Evolutionary conservation across 2,888 invertebrate genomes (phyloP).

Genomic region (Pheosia gnoma): DNA sequence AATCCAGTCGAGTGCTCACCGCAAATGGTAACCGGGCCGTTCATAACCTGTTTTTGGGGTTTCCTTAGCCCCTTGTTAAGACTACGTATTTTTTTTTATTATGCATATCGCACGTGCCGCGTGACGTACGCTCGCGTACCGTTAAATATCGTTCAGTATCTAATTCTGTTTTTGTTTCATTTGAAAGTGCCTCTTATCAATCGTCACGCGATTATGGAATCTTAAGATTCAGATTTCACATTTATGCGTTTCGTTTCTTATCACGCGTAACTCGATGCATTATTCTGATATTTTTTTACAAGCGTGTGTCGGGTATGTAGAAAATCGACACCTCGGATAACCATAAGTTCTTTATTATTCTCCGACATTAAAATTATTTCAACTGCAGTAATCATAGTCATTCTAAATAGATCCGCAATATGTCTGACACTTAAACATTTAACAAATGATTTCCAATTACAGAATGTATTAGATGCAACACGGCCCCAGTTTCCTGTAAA

Average conservation of each 20-base stretch:
- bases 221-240: conserved; percentile 25
- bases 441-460: no score
- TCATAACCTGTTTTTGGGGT: conserved; percentile 83
- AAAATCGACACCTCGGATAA: neutral
- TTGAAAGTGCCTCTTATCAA: conserved; percentile 26
- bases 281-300: conserved; percentile 7
- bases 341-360: neutral
- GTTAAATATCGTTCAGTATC: conserved; percentile 16
- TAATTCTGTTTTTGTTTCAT: conserved; percentile 13
- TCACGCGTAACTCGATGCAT: conserved; percentile 19
- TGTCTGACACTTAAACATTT: no score
- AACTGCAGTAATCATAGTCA: no score
- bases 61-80: conserved; percentile 74
- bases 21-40: conserved; percentile 80
- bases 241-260: conserved; percentile 27
- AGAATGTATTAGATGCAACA: conserved; percentile 19
- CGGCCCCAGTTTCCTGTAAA: conserved; percentile 61
- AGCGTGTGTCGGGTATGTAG: neutral
- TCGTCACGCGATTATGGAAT: conserved; percentile 23
- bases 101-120: conserved; percentile 52
- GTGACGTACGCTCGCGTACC: conserved; percentile 29
- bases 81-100: conserved; percentile 57
- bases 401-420: no score
- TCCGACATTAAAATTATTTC: neutral
- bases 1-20: conserved; percentile 76